Evolutionary conservation across 2,113 vertebrate species (phyloP).

Genomic region (Macquaria ambigua): DNA sequence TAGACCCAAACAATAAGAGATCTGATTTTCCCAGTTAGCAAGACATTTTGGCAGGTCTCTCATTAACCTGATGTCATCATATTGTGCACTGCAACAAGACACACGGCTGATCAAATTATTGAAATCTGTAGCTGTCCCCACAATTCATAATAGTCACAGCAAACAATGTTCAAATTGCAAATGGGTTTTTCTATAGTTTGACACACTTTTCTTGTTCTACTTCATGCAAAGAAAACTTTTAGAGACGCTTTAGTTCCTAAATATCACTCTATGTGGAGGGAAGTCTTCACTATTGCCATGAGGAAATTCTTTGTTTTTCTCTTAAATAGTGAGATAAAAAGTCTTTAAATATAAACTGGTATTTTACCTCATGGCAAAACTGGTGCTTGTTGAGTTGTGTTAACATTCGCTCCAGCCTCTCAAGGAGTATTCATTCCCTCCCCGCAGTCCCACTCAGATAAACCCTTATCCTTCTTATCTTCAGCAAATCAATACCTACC

Average conservation of each 20-base stretch:
- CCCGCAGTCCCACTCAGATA: constrained; percentile 65
- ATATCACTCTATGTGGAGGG: background rate
- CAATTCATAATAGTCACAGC: constrained; percentile 14
- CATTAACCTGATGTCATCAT: constrained; percentile 73
- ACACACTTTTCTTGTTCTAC: constrained; percentile 13
- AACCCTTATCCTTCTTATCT: constrained; percentile 72
- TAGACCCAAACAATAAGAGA: constrained; percentile 55
- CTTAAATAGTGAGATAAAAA: constrained; percentile 43
- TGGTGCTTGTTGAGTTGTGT: constrained; percentile 54
- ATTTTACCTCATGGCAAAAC: constrained; percentile 56
- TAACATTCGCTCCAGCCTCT: constrained; percentile 63
- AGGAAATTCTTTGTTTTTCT: constrained; percentile 34
- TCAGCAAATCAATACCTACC: constrained; percentile 78
- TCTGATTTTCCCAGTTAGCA: constrained; percentile 58
- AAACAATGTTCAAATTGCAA: background rate
- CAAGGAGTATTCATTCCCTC: constrained; percentile 56
- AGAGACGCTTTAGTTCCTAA: background rate
- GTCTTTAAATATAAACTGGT: constrained; percentile 54
- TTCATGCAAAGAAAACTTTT: constrained; percentile 17
- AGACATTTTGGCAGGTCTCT: constrained; percentile 54
- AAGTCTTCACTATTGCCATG: constrained; percentile 8
- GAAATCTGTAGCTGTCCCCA: constrained; percentile 14
- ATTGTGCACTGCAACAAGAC: constrained; percentile 23
- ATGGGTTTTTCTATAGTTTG: constrained; percentile 4
- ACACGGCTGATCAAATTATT: constrained; percentile 33